A percentile compares a stretch with the other conserved stretches of the same genome.
phyloP scores from a whole-genome alignment of 2,888 invertebrate genomes.

The Lasioglossum leucozonium region DNA sequence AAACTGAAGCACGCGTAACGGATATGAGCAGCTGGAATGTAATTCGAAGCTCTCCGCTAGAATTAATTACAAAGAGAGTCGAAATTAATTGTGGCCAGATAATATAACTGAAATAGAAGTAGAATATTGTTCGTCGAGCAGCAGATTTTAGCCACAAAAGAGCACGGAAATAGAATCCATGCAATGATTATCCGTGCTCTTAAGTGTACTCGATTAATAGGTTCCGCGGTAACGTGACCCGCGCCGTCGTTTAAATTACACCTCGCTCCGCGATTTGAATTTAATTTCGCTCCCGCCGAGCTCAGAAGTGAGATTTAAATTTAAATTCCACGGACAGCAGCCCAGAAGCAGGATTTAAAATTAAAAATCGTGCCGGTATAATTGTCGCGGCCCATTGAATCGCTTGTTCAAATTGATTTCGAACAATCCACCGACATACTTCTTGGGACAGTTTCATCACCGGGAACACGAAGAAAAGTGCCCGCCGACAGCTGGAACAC shows the following conservation, averaged over 20 bases:
- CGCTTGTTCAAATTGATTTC: slow-evolving; percentile 3
- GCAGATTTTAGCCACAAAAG: not conserved
- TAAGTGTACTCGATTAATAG: slow-evolving; percentile 3
- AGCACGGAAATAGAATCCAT: not conserved
- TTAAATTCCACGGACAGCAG: not conserved
- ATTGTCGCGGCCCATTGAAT: not conserved
- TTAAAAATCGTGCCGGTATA: not conserved
- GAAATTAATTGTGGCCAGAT: not conserved
- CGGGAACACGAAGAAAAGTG: not conserved
- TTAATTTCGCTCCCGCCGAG: not conserved
- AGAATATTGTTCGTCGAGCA: not conserved
- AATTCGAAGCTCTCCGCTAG: not conserved
- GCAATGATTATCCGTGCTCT: not conserved
- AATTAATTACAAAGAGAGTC: not conserved
- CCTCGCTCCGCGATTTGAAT: slow-evolving; percentile 1
- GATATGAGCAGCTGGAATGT: not conserved
- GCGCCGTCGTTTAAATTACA: not conserved
- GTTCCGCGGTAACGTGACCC: not conserved
- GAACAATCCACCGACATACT: too few species aligned
- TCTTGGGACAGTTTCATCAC: not conserved
- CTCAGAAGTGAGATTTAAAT: slow-evolving; percentile 11
- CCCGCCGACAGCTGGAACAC: not conserved
- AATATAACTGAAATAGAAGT: not conserved
- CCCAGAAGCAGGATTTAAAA: not conserved
- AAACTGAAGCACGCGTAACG: not conserved